Conservation (phyloP, 2,888 invertebrate species). For the Platycheirus albimanus region DNA sequence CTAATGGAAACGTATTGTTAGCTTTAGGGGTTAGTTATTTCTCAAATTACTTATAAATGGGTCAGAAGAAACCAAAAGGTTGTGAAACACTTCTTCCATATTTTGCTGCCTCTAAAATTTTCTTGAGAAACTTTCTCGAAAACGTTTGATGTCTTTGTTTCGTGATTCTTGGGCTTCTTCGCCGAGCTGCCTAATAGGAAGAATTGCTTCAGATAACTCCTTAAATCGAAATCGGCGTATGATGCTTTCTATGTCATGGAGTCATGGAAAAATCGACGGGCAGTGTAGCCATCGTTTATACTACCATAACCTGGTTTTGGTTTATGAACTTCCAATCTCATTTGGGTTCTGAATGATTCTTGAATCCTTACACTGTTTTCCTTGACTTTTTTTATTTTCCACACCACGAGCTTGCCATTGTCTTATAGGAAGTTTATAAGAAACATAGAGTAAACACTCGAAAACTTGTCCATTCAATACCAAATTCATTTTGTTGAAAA, state of each 20-base stretch:
- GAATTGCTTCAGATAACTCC: slow-evolving; percentile 15
- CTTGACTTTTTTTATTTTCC: not conserved
- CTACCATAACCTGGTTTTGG: slow-evolving; percentile 17
- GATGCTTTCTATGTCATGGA: not conserved
- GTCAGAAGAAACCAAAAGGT: slow-evolving; percentile 12
- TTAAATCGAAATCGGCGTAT: not conserved
- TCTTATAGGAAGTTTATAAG: not conserved
- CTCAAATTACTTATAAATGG: slow-evolving; percentile 17
- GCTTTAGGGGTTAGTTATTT: not conserved
- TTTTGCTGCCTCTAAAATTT: slow-evolving; percentile 15
- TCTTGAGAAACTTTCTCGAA: slow-evolving; percentile 4
- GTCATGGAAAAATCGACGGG: slow-evolving; percentile 17
- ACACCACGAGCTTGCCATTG: not conserved
- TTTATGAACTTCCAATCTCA: slow-evolving; percentile 1
- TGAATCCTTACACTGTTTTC: slow-evolving; percentile 19
- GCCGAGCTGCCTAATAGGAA: slow-evolving; percentile 26
- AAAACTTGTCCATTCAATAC: slow-evolving; percentile 30
- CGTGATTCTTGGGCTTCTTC: slow-evolving; percentile 49
- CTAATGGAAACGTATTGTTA: not conserved
- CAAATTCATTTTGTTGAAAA: slow-evolving; percentile 38
- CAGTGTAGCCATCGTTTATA: slow-evolving; percentile 23
- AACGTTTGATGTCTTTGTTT: slow-evolving; percentile 50
- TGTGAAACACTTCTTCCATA: slow-evolving; percentile 12
- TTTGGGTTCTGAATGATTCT: slow-evolving; percentile 9
- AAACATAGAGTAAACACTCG: slow-evolving; percentile 14